Base-by-base conservation (phyloP, 2,888 invertebrate species). In the Entomobrya multifasciata region DNA sequence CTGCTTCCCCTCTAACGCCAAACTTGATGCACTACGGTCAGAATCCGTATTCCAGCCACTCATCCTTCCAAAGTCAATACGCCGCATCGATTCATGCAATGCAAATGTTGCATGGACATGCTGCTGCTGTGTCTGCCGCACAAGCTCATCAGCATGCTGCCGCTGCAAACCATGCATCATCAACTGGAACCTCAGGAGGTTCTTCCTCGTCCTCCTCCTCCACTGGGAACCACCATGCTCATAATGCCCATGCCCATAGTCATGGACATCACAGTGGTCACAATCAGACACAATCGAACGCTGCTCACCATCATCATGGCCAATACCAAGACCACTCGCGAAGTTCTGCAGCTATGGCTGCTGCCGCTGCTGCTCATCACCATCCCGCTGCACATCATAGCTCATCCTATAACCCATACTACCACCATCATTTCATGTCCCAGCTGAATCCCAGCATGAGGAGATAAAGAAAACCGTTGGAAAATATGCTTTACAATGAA, bases 391-490 rank as follows among this genome's bases (percentile, higher is more conserved):
- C 86, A n/a, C 82, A 82, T 30, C 83, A 76, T 52, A 30, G 22
- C 47, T 52, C 80, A 41, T 76, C 74, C 72, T 82, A 82, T 55
- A 60, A 44, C 27, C 1, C 27, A 4, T 82, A 70, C 17, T 52
- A 41, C 22, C 65, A 65, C 55, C 55, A 65, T n/a, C 74, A 80
- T 25, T 30, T 76, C 15, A 76, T 86, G 82, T 60, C 81, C 60
- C 87, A 87, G 30, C 55, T 87, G 15, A 87, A 87, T 17, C 77
- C 87, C 22, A 82, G 57, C n/a, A 87, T 87, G 87, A 67, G 87
- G n/a, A 52, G 87, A 57, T 87, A 87, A 86, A 55, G 13, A 62
- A 11, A 11, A 25, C 57, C 8, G 4, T 20, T 55, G 20, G 41
- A 36, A 36, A 36, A 4, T 36, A 36, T 36, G 36, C 36, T 36